These are phyloP conservation scores for Labeo rohita DNA, from an alignment of 2,113 vertebrate genomes.

Conservation along the genomic window DNA sequence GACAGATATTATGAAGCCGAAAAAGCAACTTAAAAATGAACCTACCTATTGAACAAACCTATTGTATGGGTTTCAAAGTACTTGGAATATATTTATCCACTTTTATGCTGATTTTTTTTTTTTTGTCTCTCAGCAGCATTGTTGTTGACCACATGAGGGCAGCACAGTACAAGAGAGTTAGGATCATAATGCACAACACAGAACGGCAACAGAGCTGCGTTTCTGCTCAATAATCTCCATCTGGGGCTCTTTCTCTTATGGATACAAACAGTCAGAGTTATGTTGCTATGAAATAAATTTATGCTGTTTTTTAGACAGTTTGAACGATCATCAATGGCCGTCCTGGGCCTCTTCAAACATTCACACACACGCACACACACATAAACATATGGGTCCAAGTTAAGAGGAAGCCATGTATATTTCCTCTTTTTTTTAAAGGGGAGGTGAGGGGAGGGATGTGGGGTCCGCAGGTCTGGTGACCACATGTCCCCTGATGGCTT, in stretches of 20 bases:
- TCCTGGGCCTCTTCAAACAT: conserved; percentile 22
- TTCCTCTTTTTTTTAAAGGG: background rate
- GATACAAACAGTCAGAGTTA: conserved; percentile 22
- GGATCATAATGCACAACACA: conserved; percentile 31
- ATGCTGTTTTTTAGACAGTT: conserved; percentile 3
- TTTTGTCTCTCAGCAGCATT: background rate
- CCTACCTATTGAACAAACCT: no score
- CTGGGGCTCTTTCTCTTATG: conserved; percentile 7
- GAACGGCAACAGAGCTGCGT: conserved; percentile 32
- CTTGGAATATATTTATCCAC: no score
- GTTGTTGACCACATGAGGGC: conserved; percentile 68
- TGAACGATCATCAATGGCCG: conserved; percentile 10
- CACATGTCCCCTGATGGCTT: conserved; percentile 75
- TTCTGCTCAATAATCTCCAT: background rate
- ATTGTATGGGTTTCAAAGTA: no score
- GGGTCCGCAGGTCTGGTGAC: conserved; percentile 71
- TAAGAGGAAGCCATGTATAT: background rate
- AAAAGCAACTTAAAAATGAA: background rate
- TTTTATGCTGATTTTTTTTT: no score
- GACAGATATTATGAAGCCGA: background rate
- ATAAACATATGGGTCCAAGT: conserved; percentile 36
- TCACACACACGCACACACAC: conserved; percentile 57
- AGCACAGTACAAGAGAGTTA: conserved; percentile 67
- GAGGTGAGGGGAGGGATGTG: conserved; percentile 46
- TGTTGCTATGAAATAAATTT: conserved; percentile 10